Evolutionary conservation across 1,140 invertebrate genomes (phyloP), one percentile per base, ranked within the genome.

Genomic region (Platorchestia sp.): DNA sequence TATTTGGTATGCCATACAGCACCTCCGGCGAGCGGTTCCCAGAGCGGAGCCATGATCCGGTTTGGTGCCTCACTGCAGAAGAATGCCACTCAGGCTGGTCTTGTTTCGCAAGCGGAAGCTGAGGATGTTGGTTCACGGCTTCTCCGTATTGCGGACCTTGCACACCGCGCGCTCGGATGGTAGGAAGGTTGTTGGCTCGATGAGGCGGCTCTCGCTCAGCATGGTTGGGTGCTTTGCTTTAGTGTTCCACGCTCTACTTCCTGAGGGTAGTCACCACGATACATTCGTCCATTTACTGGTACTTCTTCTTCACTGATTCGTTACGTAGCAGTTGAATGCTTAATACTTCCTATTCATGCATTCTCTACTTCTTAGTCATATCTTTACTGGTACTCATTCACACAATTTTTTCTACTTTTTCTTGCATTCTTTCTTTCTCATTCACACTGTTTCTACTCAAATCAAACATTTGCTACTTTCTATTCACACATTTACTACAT

Each of bases 71-170:
- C 91, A 93, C 43, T n/a, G 36, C 43, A 45, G 43, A 93, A 47
- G 91, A 93, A 93, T 93, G 91, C 45, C 91, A 93, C 43, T 40
- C 91, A 42, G 44, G 91, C 91, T 41, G 91, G 91, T 45, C 41
- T 42, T 45, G 91, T 93, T 93, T 44, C 43, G 45, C 36, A 93
- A 93, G 91, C 91, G 91, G 91, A 93, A 93, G 45, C 91, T 47
- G 91, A 45, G 91, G 91, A 93, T 93, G 91, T 93, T 93, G 91
- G 43, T 45, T 45, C 45, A 45, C 45, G 45, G 91, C 91, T 93
- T 93, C 91, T 93, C 45, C 41, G 91, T 93, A 93, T 40, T 93
- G 91, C 91, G 59, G 59, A 75, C 59, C 59, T 75, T 75, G 59
- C 59, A 75, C 59, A 75, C 14, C 59, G 59, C 59, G 27, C 14